Conservation (phyloP, 2,888 invertebrate genomes). For the Cepaea hortensis region DNA sequence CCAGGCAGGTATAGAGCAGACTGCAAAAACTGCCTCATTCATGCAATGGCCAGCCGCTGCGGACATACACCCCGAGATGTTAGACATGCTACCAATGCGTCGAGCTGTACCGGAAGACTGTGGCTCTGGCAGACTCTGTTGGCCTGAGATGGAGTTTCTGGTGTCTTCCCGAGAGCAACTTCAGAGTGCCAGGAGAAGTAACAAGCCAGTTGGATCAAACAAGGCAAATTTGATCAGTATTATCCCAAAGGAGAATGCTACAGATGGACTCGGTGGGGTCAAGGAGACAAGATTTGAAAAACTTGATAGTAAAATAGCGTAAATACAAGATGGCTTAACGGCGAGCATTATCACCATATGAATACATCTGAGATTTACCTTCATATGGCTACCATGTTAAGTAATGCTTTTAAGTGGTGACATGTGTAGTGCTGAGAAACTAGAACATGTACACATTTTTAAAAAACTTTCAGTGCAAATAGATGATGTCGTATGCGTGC, state of each 20-base stretch:
- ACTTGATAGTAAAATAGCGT: slow-evolving; percentile 23
- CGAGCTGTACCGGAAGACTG: slow-evolving; percentile 36
- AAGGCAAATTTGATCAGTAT: slow-evolving; percentile 48
- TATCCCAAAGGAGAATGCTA: slow-evolving; percentile 33
- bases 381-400: no score
- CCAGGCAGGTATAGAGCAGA: neutral
- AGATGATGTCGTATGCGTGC: no score
- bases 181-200: slow-evolving; percentile 39
- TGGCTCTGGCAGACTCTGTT: slow-evolving; percentile 36
- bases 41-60: slow-evolving; percentile 48
- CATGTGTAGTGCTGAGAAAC: no score
- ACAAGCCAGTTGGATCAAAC: slow-evolving; percentile 49
- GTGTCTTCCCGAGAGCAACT: slow-evolving; percentile 47
- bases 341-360: no score
- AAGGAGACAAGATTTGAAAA: slow-evolving; percentile 37
- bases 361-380: no score
- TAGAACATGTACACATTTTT: no score
- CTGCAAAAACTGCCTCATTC: slow-evolving; percentile 29
- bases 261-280: slow-evolving; percentile 1
- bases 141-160: slow-evolving; percentile 48
- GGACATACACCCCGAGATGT: slow-evolving; percentile 49
- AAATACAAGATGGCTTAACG: neutral
- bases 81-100: slow-evolving; percentile 47
- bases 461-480: no score
- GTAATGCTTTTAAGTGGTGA: no score